Conservation (phyloP, 2,888 invertebrate genomes). For the Sceliomorpha sp. region DNA sequence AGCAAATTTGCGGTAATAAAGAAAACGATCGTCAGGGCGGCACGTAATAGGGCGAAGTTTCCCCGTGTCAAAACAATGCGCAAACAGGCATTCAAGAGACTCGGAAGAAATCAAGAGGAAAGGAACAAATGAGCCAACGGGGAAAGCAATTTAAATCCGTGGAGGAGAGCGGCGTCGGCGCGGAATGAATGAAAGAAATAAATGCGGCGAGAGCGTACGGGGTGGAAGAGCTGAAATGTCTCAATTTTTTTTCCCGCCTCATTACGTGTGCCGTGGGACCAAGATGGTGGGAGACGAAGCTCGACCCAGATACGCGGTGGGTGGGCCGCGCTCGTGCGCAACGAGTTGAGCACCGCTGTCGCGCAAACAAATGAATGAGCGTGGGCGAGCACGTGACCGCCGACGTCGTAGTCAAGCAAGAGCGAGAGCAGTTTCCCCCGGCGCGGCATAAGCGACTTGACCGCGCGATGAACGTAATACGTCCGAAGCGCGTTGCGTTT, state of each 20-base stretch:
- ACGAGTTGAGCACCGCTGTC: conserved; percentile 67
- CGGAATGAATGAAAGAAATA: conserved; percentile 30
- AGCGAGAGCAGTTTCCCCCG: too few relatives aligned
- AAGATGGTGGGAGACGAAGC: conserved; percentile 15
- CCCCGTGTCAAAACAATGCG: conserved; percentile 12
- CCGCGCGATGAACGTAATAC: too few relatives aligned
- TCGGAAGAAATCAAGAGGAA: conserved; percentile 33
- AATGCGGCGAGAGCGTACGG: conserved; percentile 6
- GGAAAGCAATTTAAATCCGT: conserved; percentile 30
- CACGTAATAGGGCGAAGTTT: too few relatives aligned
- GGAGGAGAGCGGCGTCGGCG: conserved; percentile 20
- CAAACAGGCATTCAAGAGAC: conserved; percentile 27
- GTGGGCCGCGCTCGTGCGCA: conserved; percentile 47
- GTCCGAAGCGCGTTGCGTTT: too few relatives aligned
- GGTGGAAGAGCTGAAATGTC: conserved; percentile 23
- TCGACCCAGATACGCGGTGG: conserved; percentile 60
- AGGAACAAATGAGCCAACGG: conserved; percentile 28
- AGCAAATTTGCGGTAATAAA: too few relatives aligned
- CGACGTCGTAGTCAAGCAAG: too few relatives aligned
- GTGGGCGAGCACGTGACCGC: conserved; percentile 74
- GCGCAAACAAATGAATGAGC: conserved; percentile 74
- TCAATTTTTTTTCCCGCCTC: conserved; percentile 44
- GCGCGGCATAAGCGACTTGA: too few relatives aligned
- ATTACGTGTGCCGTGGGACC: conserved; percentile 26
- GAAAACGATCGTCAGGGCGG: too few relatives aligned